Conservation (phyloP, 1,140 invertebrate genomes). For the Neodiprion pinetum region DNA sequence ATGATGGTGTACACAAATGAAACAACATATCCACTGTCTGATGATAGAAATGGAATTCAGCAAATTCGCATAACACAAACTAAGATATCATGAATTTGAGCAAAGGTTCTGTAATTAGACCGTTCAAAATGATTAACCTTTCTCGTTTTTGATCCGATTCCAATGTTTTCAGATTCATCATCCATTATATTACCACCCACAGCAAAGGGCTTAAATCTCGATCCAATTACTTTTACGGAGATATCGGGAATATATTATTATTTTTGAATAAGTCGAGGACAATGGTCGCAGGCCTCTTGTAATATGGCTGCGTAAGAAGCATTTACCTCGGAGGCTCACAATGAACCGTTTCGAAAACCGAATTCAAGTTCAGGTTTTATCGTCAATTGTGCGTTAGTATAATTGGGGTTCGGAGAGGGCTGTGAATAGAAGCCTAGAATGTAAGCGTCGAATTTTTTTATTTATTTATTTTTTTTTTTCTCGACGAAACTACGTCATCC, state of each 20-base stretch:
- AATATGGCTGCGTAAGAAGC: neutral
- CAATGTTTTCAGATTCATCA: too few species aligned
- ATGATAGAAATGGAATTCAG: too few species aligned
- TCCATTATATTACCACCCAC: neutral
- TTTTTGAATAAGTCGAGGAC: neutral
- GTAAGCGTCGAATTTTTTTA: neutral
- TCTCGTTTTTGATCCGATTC: too few species aligned
- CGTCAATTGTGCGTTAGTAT: conserved; percentile 7
- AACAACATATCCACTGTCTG: too few species aligned
- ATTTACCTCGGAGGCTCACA: neutral
- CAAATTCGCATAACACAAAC: too few species aligned
- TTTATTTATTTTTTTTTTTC: neutral
- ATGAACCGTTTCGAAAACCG: neutral
- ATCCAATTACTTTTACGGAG: neutral
- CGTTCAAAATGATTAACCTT: too few species aligned
- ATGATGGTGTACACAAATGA: too few species aligned
- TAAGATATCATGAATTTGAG: too few species aligned
- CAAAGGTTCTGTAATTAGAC: too few species aligned
- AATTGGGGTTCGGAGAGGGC: neutral
- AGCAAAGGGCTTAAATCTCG: neutral
- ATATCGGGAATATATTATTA: conserved; percentile 4
- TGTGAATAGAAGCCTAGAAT: neutral
- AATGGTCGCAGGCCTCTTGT: neutral
- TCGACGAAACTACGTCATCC: neutral
- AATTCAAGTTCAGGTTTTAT: conserved; percentile 1